phyloP scores from a whole-genome alignment of 2,888 invertebrate genomes.

The Harmothoe impar region DNA sequence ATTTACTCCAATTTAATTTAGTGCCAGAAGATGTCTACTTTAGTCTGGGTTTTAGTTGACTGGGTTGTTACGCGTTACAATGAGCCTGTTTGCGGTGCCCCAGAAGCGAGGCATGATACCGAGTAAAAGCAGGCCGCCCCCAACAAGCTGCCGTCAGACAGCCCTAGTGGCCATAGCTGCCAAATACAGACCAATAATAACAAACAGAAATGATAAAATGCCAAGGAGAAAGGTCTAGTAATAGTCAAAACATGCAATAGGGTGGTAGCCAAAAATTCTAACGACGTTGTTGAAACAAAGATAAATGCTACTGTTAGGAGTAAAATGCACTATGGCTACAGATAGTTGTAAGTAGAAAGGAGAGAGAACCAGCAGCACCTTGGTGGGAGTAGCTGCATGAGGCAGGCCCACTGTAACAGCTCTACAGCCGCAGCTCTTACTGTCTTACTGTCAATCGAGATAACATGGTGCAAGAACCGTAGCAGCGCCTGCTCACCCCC shows the following conservation, averaged over 20 bases:
- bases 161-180: background rate
- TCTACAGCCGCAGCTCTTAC: background rate
- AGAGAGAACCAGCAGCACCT: conserved; percentile 11
- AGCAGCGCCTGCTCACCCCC: background rate
- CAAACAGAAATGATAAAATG: background rate
- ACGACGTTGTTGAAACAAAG: background rate
- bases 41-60: too few relatives aligned
- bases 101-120: too few relatives aligned
- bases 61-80: too few relatives aligned
- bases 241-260: conserved; percentile 51
- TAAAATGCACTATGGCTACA: conserved; percentile 26
- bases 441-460: conserved; percentile 31
- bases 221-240: conserved; percentile 28
- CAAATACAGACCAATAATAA: conserved; percentile 25
- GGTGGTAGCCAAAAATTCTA: conserved; percentile 42
- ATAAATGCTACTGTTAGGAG: background rate
- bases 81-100: too few relatives aligned
- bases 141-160: background rate
- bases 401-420: too few relatives aligned
- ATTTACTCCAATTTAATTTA: too few relatives aligned
- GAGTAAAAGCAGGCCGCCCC: too few relatives aligned
- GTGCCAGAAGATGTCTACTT: too few relatives aligned
- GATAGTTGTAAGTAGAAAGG: background rate
- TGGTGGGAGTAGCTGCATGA: background rate
- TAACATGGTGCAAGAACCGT: conserved; percentile 60